A percentile compares a stretch with the other conserved stretches of the same genome.
Conservation (phyloP, 2,888 invertebrate genomes). For the Eledone cirrhosa region DNA sequence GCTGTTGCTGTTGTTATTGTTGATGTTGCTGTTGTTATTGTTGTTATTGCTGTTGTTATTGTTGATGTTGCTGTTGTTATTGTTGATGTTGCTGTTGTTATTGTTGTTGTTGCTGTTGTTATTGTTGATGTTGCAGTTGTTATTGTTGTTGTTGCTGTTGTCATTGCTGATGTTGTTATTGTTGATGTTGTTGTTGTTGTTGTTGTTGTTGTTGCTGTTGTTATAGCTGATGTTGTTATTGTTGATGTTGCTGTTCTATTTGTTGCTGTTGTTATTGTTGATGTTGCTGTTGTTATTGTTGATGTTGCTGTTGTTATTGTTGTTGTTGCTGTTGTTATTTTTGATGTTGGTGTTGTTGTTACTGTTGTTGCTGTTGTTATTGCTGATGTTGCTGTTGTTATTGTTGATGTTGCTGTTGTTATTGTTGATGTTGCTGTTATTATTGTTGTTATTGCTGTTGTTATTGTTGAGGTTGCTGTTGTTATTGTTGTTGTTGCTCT, state of each 20-base stretch:
- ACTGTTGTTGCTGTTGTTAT: no score
- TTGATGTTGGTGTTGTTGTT: no score
- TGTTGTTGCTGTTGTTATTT: neutral
- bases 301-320: slow-evolving; percentile 5
- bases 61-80: neutral
- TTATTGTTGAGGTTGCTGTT: no score
- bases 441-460: slow-evolving; percentile 27
- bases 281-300: no score
- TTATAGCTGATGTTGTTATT: no score
- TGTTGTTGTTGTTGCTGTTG: no score
- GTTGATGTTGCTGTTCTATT: no score
- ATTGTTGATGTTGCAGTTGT: neutral
- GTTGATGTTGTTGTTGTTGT: no score
- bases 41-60: neutral
- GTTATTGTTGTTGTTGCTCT: no score
- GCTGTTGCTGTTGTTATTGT: slow-evolving; percentile 9
- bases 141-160: neutral
- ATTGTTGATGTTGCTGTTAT: slow-evolving; percentile 27
- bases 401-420: slow-evolving; percentile 1
- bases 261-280: no score
- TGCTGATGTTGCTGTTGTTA: no score
- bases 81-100: neutral
- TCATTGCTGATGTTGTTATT: no score
- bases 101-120: neutral
- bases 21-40: neutral